phyloP scores from a whole-genome alignment of 2,113 vertebrate species.

The Shinisaurus crocodilurus region DNA sequence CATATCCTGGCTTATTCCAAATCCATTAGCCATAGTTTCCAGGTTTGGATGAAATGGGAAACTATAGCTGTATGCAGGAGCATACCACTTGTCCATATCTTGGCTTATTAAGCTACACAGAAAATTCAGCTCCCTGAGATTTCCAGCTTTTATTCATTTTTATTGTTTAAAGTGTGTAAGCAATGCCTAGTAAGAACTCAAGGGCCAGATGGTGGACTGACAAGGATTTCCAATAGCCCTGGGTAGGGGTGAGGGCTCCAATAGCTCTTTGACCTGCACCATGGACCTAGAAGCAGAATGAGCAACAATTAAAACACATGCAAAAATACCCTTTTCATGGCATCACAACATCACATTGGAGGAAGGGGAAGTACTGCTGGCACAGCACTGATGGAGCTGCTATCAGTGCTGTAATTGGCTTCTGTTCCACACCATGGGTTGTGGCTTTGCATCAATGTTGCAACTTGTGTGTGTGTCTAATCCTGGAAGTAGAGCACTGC shows the following conservation, averaged over 20 bases:
- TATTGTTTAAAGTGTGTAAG: not conserved
- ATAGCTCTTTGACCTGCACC: not conserved
- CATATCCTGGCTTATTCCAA: too few relatives aligned
- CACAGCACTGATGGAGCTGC: not conserved
- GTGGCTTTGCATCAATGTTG: not conserved
- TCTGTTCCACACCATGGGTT: not conserved
- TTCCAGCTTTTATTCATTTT: not conserved
- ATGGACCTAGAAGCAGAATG: not conserved
- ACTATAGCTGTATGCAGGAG: too few relatives aligned
- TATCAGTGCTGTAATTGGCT: not conserved
- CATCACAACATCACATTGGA: not conserved
- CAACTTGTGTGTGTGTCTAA: not conserved
- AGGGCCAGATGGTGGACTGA: not conserved
- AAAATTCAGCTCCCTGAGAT: not conserved
- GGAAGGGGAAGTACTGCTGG: too few relatives aligned
- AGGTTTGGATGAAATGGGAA: too few relatives aligned
- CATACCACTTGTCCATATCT: too few relatives aligned
- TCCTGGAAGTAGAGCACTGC: not conserved
- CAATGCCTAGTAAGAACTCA: not conserved
- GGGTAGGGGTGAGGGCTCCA: not conserved
- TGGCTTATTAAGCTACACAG: too few relatives aligned
- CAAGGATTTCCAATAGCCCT: not conserved
- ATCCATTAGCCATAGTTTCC: too few relatives aligned
- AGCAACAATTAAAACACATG: not conserved
- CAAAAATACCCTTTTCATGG: not conserved